Percentiles rank a stretch among this genome's conserved stretches.
These are phyloP conservation scores for Tokudaia tokunoshimensis DNA, from an alignment of 2,797 vertebrate genomes.

Conservation along the genomic window DNA sequence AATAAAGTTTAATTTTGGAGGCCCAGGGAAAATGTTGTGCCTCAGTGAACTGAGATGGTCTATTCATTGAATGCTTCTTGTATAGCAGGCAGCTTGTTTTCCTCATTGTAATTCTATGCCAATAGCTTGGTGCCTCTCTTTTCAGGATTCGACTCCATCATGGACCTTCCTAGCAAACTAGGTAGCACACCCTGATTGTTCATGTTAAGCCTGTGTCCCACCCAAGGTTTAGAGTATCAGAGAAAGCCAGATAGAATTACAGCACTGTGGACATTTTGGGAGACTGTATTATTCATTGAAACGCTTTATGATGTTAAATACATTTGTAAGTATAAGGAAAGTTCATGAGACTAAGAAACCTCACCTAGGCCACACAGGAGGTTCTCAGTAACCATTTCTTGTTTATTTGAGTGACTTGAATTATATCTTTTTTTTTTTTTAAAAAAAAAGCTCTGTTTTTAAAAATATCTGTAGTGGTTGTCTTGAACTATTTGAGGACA, in stretches of 20 bases:
- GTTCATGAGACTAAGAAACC: slow-evolving; percentile 49
- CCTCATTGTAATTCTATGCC: slow-evolving; percentile 82
- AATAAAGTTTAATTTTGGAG: slow-evolving; percentile 39
- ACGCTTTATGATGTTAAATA: slow-evolving; percentile 84
- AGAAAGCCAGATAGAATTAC: slow-evolving; percentile 87
- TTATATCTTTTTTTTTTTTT: slow-evolving; percentile 7
- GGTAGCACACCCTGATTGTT: slow-evolving; percentile 80
- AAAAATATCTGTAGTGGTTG: neutral
- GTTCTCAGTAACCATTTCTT: slow-evolving; percentile 66
- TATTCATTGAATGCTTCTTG: slow-evolving; percentile 60
- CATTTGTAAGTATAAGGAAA: slow-evolving; percentile 84
- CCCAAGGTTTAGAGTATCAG: slow-evolving; percentile 85
- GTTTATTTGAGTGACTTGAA: slow-evolving; percentile 59
- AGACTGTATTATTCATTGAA: slow-evolving; percentile 86
- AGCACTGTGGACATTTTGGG: slow-evolving; percentile 83
- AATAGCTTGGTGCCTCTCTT: slow-evolving; percentile 67
- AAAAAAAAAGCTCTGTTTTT: neutral
- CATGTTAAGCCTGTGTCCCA: slow-evolving; percentile 87
- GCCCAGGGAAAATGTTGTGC: slow-evolving; percentile 47
- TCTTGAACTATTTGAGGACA: slow-evolving; percentile 52
- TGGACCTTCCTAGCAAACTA: slow-evolving; percentile 68
- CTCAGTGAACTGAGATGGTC: slow-evolving; percentile 62
- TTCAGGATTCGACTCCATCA: slow-evolving; percentile 82
- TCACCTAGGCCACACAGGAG: neutral
- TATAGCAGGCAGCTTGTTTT: slow-evolving; percentile 73